Percentiles rank a stretch among this genome's conserved stretches.
These are phyloP conservation scores for Proisotoma minuta DNA, from an alignment of 2,888 invertebrate genomes.

Conservation along the genomic window DNA sequence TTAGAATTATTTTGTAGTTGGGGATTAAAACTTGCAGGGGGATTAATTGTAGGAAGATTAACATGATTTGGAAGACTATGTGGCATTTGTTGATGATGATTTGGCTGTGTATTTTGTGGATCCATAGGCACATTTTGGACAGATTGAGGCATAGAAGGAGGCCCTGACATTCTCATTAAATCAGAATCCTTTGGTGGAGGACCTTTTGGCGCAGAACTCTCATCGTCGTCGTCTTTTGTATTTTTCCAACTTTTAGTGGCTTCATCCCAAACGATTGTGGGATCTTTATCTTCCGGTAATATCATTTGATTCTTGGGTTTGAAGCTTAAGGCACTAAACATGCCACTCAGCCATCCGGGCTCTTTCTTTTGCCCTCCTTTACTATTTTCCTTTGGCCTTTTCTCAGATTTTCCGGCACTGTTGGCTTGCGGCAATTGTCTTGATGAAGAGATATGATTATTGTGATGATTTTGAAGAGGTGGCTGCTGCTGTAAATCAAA, in stretches of 20 bases:
- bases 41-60: neutral
- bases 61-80: neutral
- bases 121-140: constrained; percentile 15
- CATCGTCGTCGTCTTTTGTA: constrained; percentile 66
- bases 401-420: too few relatives aligned
- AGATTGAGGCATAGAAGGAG: constrained; percentile 10
- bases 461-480: neutral
- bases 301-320: constrained; percentile 92
- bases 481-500: too few relatives aligned
- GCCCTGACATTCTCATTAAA: constrained; percentile 26
- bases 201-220: constrained; percentile 55
- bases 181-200: constrained; percentile 69
- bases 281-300: constrained; percentile 90
- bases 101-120: constrained; percentile 10
- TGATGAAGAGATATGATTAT: too few relatives aligned
- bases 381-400: constrained; percentile 13
- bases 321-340: constrained; percentile 78
- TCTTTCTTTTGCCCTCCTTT: constrained; percentile 48
- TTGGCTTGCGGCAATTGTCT: too few relatives aligned
- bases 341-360: constrained; percentile 53
- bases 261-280: constrained; percentile 87
- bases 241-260: constrained; percentile 82
- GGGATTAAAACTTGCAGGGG: neutral
- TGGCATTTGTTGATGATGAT: neutral
- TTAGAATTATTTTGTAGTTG: neutral